Evolutionary conservation across 2,113 vertebrate genomes (phyloP).

Genomic region (Halichoerus grypus): DNA sequence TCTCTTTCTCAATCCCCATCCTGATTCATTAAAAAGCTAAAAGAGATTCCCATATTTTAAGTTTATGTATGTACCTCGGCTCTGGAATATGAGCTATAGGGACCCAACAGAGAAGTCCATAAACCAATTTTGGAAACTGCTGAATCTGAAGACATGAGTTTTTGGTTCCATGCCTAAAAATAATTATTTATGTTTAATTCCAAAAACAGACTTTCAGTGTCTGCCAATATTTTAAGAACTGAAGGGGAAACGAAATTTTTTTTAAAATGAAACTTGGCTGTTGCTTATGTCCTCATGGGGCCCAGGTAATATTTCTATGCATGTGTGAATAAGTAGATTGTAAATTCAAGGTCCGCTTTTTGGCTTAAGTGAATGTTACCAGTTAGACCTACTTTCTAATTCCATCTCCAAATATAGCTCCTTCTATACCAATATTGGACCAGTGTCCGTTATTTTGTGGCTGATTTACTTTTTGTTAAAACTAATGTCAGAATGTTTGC

Average conservation of each 20-base stretch:
- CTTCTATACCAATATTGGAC: neutral
- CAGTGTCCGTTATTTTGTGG: neutral
- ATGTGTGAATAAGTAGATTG: constrained; percentile 3
- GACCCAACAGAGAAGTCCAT: constrained; percentile 6
- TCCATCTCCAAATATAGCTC: neutral
- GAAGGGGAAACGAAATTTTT: constrained; percentile 10
- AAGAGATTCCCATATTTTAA: neutral
- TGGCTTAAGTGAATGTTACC: neutral
- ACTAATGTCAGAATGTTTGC: neutral
- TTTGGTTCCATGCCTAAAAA: constrained; percentile 65
- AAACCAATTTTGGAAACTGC: constrained; percentile 57
- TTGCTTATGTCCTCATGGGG: neutral
- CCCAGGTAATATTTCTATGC: neutral
- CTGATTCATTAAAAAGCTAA: constrained; percentile 5
- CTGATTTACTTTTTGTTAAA: neutral
- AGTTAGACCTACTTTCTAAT: neutral
- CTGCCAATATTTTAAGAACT: constrained; percentile 66
- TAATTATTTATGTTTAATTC: constrained; percentile 73
- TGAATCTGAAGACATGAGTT: constrained; percentile 54
- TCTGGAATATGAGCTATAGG: neutral
- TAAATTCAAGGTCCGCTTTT: constrained; percentile 37
- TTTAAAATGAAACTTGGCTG: constrained; percentile 14
- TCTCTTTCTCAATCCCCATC: neutral
- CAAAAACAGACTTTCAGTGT: constrained; percentile 66
- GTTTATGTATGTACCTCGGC: neutral